A percentile compares a stretch with the other conserved stretches of the same genome.
phyloP scores from a whole-genome alignment of 2,113 vertebrate species.

The Ellobius talpinus region DNA sequence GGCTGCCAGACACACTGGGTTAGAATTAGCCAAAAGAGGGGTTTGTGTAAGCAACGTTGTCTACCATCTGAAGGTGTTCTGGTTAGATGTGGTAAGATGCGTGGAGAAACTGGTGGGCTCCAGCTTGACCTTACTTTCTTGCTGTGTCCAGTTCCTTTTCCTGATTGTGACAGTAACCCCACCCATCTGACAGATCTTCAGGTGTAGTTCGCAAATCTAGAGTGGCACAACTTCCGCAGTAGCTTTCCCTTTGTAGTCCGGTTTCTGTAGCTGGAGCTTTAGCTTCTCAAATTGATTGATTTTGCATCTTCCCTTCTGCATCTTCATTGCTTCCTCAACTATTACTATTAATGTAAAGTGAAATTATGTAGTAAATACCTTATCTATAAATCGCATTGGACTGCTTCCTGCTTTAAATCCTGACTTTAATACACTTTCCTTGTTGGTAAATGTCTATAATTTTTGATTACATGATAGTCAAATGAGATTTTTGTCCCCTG shows the following conservation, averaged over 20 bases:
- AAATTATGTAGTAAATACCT: neutral
- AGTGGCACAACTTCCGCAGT: neutral
- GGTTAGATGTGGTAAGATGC: neutral
- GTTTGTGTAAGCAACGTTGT: neutral
- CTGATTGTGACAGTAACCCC: neutral
- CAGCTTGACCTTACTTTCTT: neutral
- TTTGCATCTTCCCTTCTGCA: neutral
- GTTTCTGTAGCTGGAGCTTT: neutral
- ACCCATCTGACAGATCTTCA: neutral
- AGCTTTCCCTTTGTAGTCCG: neutral
- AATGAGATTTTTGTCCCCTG: neutral
- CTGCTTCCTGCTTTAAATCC: neutral
- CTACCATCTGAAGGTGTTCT: neutral
- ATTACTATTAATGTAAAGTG: neutral
- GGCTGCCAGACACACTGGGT: neutral
- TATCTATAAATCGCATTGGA: neutral
- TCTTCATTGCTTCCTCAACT: neutral
- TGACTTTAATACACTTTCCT: neutral
- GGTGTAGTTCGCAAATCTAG: neutral
- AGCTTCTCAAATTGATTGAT: neutral
- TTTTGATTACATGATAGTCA: neutral
- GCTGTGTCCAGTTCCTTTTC: neutral
- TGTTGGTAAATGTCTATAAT: neutral
- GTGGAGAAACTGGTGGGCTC: neutral
- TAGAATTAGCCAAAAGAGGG: neutral